Conservation (phyloP, 1,140 invertebrate genomes). For the Scaptomyza pallida region DNA sequence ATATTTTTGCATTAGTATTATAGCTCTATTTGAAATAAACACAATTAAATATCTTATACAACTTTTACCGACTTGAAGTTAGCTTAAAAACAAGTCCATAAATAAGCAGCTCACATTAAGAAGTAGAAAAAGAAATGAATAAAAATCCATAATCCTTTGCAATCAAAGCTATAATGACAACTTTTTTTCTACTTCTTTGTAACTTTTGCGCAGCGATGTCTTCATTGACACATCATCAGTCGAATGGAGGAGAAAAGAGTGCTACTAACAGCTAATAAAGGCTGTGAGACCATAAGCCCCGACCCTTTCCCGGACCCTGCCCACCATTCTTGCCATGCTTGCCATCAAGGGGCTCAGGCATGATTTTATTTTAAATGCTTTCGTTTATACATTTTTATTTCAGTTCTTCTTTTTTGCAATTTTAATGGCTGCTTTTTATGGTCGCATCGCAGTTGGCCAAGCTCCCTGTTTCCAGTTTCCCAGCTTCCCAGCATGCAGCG, state of each 20-base stretch:
- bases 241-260: neutral
- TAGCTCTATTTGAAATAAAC: neutral
- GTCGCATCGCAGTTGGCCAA: constrained; percentile 16
- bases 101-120: neutral
- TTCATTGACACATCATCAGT: constrained; percentile 18
- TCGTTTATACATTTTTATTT: constrained; percentile 44
- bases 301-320: neutral
- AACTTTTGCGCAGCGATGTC: constrained; percentile 1
- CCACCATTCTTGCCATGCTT: neutral
- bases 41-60: neutral
- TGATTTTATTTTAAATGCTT: constrained; percentile 72
- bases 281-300: constrained; percentile 36
- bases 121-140: neutral
- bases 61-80: neutral
- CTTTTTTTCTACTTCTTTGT: neutral
- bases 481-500: constrained; percentile 37
- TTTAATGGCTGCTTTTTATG: constrained; percentile 75
- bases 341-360: constrained; percentile 20
- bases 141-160: neutral
- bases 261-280: constrained; percentile 64
- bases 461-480: neutral
- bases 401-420: constrained; percentile 24
- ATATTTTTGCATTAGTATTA: neutral
- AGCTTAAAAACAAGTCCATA: constrained; percentile 3
- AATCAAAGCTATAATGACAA: neutral